Evolutionary conservation across 2,797 vertebrate genomes (phyloP).

Genomic region (Telmatherina bonti): DNA sequence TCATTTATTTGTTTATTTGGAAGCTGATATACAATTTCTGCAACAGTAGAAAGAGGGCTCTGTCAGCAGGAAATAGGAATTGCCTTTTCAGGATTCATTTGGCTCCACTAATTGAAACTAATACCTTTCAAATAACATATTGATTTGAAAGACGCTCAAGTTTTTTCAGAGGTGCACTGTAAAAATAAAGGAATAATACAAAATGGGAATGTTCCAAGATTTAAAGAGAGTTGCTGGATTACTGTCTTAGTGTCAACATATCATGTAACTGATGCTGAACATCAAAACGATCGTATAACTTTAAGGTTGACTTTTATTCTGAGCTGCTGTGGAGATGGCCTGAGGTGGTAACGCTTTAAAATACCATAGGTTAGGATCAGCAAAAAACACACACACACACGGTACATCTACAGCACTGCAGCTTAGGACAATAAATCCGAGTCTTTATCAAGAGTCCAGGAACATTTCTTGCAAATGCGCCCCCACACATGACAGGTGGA

Average conservation of each 20-base stretch:
- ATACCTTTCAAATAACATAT: slow-evolving; percentile 72
- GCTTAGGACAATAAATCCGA: slow-evolving; percentile 22
- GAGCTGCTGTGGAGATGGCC: slow-evolving; percentile 47
- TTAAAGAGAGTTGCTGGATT: slow-evolving; percentile 32
- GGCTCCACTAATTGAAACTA: slow-evolving; percentile 71
- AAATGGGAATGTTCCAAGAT: slow-evolving; percentile 30
- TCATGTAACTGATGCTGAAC: slow-evolving; percentile 48
- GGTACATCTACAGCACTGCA: slow-evolving; percentile 16
- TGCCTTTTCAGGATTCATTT: slow-evolving; percentile 58
- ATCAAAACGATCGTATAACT: slow-evolving; percentile 29
- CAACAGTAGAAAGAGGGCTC: slow-evolving; percentile 37
- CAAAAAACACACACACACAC: slow-evolving; percentile 1
- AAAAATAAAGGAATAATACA: slow-evolving; percentile 42
- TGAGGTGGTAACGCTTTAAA: slow-evolving; percentile 42
- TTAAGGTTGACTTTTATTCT: slow-evolving; percentile 51
- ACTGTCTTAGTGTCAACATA: slow-evolving; percentile 38
- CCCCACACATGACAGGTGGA: slow-evolving; percentile 45
- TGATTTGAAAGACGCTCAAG: slow-evolving; percentile 57
- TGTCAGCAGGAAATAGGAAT: slow-evolving; percentile 60
- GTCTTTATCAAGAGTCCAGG: slow-evolving; percentile 42
- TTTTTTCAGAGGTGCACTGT: slow-evolving; percentile 57
- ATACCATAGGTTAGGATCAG: slow-evolving; percentile 31
- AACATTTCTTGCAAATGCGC: slow-evolving; percentile 26
- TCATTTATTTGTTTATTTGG: slow-evolving; percentile 3
- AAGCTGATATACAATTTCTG: slow-evolving; percentile 39